These are phyloP conservation scores for Hozukius guyotensis DNA, from an alignment of 2,797 vertebrate species.

Conservation along the genomic window DNA sequence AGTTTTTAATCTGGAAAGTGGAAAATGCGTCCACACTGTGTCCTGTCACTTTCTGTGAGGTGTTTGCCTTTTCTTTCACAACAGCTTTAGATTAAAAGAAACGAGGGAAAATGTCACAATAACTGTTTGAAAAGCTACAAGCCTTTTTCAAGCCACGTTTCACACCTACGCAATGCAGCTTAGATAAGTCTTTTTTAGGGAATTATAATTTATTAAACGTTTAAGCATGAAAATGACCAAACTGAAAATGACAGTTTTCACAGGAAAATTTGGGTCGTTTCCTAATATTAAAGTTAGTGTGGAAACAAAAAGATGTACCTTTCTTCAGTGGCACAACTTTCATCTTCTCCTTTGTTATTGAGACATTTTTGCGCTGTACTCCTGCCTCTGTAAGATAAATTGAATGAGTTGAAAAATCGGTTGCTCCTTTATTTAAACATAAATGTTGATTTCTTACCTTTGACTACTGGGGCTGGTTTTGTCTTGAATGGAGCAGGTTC, in stretches of 20 bases:
- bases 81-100: conserved; percentile 7
- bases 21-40: not conserved
- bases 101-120: not conserved
- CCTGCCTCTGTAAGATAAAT: conserved; percentile 34
- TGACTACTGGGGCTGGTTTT: conserved; percentile 35
- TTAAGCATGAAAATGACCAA: too few species aligned
- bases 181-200: not conserved
- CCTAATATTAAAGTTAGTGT: not conserved
- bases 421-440: not conserved
- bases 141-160: not conserved
- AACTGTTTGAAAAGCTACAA: not conserved
- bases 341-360: conserved; percentile 59
- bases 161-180: not conserved
- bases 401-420: not conserved
- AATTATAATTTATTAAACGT: not conserved
- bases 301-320: conserved; percentile 40
- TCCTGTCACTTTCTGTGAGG: conserved; percentile 12
- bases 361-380: conserved; percentile 52
- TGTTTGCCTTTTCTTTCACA: conserved; percentile 25
- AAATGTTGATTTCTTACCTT: conserved; percentile 41
- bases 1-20: not conserved
- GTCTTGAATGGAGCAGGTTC: conserved; percentile 35
- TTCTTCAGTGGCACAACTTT: conserved; percentile 61
- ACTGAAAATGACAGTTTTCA: too few species aligned
- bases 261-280: too few species aligned